Percentiles rank a stretch among this genome's conserved stretches.
These are phyloP conservation scores for Egretta garzetta DNA, from an alignment of 2,113 vertebrate species.

Conservation along the genomic window DNA sequence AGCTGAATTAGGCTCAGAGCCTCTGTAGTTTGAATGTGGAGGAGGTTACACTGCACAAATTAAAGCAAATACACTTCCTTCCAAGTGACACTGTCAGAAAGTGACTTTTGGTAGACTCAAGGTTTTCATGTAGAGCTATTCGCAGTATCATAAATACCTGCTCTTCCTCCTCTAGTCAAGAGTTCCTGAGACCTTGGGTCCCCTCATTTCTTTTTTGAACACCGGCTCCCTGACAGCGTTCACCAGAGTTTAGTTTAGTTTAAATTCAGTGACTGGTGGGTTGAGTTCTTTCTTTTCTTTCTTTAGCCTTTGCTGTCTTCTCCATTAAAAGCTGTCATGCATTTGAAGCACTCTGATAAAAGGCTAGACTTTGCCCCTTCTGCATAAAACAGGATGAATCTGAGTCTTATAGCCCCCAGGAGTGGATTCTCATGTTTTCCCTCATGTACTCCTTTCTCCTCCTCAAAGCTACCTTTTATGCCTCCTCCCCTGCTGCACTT, in stretches of 20 bases:
- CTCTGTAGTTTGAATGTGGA: constrained; percentile 35
- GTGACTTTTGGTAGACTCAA: constrained; percentile 38
- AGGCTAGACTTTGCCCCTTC: neutral
- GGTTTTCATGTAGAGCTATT: neutral
- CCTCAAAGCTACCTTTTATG: neutral
- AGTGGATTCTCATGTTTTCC: neutral
- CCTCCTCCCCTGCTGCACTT: neutral
- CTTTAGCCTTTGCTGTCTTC: neutral
- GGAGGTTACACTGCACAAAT: constrained; percentile 31
- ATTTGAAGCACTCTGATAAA: neutral
- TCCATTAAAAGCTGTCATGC: neutral
- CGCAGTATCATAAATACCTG: constrained; percentile 3
- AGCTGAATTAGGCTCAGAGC: neutral
- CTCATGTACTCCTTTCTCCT: neutral
- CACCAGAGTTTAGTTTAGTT: constrained; percentile 20
- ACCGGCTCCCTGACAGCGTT: neutral
- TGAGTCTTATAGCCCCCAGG: neutral
- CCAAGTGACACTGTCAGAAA: constrained; percentile 40
- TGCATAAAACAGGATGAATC: neutral
- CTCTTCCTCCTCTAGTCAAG: neutral
- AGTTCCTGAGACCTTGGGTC: neutral
- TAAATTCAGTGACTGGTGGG: constrained; percentile 21
- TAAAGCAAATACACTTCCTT: constrained; percentile 52
- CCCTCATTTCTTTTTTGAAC: neutral
- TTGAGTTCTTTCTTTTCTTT: constrained; percentile 21